phyloP scores from a whole-genome alignment of 2,888 invertebrate species.

The Dastarcus helophoroides region DNA sequence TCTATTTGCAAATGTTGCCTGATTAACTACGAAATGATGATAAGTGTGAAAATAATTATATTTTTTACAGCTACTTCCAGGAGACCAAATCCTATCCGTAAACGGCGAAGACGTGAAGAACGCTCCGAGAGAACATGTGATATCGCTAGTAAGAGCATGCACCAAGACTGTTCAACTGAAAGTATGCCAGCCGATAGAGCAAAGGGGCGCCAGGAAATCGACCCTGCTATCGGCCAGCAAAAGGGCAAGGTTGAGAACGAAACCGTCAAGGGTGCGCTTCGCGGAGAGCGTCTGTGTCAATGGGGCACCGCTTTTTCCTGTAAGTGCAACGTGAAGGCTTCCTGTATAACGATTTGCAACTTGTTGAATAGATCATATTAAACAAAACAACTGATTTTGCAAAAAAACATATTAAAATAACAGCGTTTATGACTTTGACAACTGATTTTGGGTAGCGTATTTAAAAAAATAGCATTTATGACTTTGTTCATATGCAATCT shows the following conservation, averaged over 20 bases:
- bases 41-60: slow-evolving; percentile 3
- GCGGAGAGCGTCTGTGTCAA: slow-evolving; percentile 83
- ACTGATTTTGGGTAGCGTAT: no score
- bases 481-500: no score
- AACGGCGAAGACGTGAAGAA: slow-evolving; percentile 83
- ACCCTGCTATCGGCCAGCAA: slow-evolving; percentile 81
- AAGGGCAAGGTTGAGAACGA: slow-evolving; percentile 65
- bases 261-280: slow-evolving; percentile 77
- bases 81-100: slow-evolving; percentile 82
- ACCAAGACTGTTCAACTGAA: slow-evolving; percentile 60
- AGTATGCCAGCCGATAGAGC: slow-evolving; percentile 70
- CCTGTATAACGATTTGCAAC: no score
- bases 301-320: slow-evolving; percentile 70
- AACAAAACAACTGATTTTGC: no score
- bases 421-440: no score
- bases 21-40: background rate
- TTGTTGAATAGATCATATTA: no score
- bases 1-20: background rate
- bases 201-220: slow-evolving; percentile 53
- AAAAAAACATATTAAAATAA: no score
- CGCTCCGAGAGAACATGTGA: slow-evolving; percentile 80
- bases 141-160: slow-evolving; percentile 76
- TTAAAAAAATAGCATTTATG: no score
- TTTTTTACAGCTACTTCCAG: slow-evolving; percentile 59
- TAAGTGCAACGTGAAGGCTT: slow-evolving; percentile 39